Base-by-base conservation (phyloP, 2,888 invertebrate genomes). In the Pogonocherus hispidulus region DNA sequence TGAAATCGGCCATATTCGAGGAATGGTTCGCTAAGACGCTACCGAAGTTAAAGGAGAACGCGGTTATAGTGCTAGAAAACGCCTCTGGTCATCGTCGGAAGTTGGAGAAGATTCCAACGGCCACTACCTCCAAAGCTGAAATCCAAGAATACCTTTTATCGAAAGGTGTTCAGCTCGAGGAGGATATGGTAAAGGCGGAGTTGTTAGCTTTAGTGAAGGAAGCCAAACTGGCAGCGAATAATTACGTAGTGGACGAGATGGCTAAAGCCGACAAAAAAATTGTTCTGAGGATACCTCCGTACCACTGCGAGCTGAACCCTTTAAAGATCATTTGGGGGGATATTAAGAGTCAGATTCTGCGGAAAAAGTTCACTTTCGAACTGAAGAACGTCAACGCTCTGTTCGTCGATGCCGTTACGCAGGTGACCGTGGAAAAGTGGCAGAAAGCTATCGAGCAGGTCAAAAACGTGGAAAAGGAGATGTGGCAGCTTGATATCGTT, bases 221-320 rank as follows among this genome's bases (percentile, higher is more conserved):
- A 49, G 63, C 69, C 20, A 60, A 49, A 32, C 6, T 57, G 73
- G 70, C 51, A 65, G 73, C 67, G 62, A 68, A 78, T 70, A 72
- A 70, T 47, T 79, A 80, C 71, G 67, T 74, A n/a, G 67, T 80
- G 5, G 80, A 82, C 66, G 74, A 81, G 64, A 76, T 81, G 63
- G 74, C 80, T 23, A 70, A 60, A 63, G 70, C 62, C n/a, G 54
- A 79, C 57, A 78, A 80, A 54, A 80, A 78, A 63, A 78, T 76
- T 51, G 77, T 81, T 6, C 63, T 83, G 18, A 70, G 81, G 37
- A 63, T 83, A 67, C 82, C 82, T 32, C 81, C 82, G 0, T 81
- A 81, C 46, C 77, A 81, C 52, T 79, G 79, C 56, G 80, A 82
- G 64, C 69, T 82, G 8, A 82, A 81, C 66, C 81, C 80, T 3